These are phyloP conservation scores for Hypomesus transpacificus DNA, from an alignment of 2,113 vertebrate species.

Conservation along the genomic window DNA sequence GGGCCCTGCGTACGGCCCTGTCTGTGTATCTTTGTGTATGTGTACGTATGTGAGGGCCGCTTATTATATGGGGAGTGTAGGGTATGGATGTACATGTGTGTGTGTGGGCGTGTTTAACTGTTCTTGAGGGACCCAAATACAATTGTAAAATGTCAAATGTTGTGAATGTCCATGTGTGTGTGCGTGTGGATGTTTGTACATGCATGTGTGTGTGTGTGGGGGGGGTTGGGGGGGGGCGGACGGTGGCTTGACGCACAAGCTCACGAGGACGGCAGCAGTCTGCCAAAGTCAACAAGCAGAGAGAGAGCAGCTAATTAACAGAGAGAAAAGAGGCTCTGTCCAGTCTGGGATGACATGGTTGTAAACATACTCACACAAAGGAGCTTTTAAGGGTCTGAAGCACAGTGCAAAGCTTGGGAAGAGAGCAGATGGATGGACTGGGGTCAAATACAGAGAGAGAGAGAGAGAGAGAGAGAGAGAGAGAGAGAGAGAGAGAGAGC, in stretches of 20 bases:
- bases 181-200: constrained; percentile 3
- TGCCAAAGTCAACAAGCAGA: constrained; percentile 61
- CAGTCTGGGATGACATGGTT: constrained; percentile 35
- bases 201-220: constrained; percentile 21
- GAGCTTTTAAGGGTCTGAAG: constrained; percentile 36
- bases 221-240: constrained; percentile 50
- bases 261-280: constrained; percentile 48
- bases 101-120: constrained; percentile 9
- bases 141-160: background rate
- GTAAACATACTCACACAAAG: constrained; percentile 46
- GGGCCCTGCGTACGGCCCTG: too few relatives aligned
- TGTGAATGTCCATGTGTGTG: constrained; percentile 19
- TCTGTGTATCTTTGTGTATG: too few relatives aligned
- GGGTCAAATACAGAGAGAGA: too few relatives aligned
- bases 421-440: too few relatives aligned
- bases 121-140: background rate
- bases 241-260: constrained; percentile 62
- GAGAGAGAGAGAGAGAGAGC: too few relatives aligned
- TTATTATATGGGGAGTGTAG: too few relatives aligned
- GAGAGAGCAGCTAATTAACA: constrained; percentile 49
- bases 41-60: too few relatives aligned
- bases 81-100: background rate
- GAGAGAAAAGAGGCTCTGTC: constrained; percentile 53
- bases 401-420: constrained; percentile 20
- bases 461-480: too few relatives aligned